phyloP scores from a whole-genome alignment of 2,888 invertebrate genomes.

The Tipula lateralis region DNA sequence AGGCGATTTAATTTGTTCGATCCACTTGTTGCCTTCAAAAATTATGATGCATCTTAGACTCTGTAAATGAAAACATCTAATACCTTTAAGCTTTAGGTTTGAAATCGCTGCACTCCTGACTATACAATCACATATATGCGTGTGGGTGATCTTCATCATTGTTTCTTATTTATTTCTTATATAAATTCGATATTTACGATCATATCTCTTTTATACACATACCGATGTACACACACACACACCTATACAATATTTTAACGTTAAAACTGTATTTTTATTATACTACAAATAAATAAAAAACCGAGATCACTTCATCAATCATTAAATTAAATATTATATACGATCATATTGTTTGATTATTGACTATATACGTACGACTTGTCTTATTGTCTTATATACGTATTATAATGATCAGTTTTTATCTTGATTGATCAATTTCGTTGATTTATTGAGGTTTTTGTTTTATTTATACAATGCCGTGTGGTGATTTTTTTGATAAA shows the following conservation, averaged over 20 bases:
- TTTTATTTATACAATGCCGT: background rate
- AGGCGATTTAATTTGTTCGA: no score
- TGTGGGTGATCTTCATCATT: background rate
- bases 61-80: no score
- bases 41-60: no score
- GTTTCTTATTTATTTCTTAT: background rate
- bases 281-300: background rate
- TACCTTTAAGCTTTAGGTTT: no score
- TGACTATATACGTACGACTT: background rate
- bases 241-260: background rate
- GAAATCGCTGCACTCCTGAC: no score
- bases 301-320: background rate
- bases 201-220: background rate
- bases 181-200: background rate
- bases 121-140: background rate
- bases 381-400: background rate
- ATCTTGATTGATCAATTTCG: background rate
- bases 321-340: background rate
- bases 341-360: background rate
- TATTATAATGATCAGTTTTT: background rate
- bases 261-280: background rate
- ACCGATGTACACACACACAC: background rate
- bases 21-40: no score
- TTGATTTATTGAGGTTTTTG: background rate
- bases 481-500: background rate